phyloP scores from a whole-genome alignment of 2,888 invertebrate species.

The Trichacis sp. region DNA sequence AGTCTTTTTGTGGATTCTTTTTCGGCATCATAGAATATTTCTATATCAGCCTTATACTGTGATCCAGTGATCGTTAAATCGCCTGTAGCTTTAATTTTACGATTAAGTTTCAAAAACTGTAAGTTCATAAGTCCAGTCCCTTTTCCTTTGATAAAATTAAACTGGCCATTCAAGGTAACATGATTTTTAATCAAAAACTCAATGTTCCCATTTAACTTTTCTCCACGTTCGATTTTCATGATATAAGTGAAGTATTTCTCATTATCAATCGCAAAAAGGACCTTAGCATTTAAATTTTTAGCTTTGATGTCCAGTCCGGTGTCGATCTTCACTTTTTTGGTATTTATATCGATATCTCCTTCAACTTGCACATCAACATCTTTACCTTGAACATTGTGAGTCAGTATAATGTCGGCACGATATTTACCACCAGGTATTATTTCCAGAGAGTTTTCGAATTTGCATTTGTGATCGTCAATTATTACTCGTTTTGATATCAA shows the following conservation, averaged over 20 bases:
- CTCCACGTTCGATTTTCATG: constrained; percentile 70
- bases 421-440: constrained; percentile 75
- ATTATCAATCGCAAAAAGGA: constrained; percentile 71
- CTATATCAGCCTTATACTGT: constrained; percentile 74
- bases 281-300: constrained; percentile 71
- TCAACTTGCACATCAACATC: constrained; percentile 70
- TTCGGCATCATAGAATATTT: constrained; percentile 77
- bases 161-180: constrained; percentile 75
- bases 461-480: constrained; percentile 73
- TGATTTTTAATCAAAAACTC: constrained; percentile 75
- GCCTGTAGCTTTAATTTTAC: constrained; percentile 68
- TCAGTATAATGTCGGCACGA: constrained; percentile 73
- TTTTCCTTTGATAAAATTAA: constrained; percentile 75
- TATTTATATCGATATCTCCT: constrained; percentile 73
- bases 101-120: constrained; percentile 72
- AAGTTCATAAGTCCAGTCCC: constrained; percentile 74
- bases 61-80: constrained; percentile 75
- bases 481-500: constrained; percentile 73
- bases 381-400: constrained; percentile 72
- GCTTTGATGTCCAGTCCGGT: constrained; percentile 69
- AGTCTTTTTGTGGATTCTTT: constrained; percentile 79
- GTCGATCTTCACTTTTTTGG: constrained; percentile 73
- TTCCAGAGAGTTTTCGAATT: constrained; percentile 74
- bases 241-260: constrained; percentile 72
- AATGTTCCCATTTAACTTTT: constrained; percentile 70